Evolutionary conservation across 2,113 vertebrate species (phyloP).

Genomic region (Solea solea): DNA sequence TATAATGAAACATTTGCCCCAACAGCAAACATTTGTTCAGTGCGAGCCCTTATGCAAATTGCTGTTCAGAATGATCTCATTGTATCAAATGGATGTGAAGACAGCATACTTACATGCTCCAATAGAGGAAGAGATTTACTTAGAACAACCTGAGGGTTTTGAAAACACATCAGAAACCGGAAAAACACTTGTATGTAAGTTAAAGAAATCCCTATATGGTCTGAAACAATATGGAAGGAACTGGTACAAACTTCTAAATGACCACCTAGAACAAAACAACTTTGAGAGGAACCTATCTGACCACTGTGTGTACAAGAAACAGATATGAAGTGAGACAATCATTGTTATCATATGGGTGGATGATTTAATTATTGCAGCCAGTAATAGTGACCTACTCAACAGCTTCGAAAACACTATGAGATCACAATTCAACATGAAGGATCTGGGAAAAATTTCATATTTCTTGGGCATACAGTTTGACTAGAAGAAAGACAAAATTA

Average conservation of each 20-base stretch:
- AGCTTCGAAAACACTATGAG: neutral
- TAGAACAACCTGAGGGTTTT: neutral
- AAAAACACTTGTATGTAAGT: neutral
- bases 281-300: neutral
- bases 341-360: neutral
- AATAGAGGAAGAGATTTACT: neutral
- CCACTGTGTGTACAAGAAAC: neutral
- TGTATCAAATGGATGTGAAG: constrained; percentile 10
- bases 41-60: neutral
- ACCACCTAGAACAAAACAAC: neutral
- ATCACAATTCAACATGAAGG: neutral
- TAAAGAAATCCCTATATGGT: neutral
- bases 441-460: neutral
- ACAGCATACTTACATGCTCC: neutral
- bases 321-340: neutral
- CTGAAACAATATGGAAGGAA: constrained; percentile 6
- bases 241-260: neutral
- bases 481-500: neutral
- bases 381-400: neutral
- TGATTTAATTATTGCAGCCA: neutral
- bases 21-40: neutral
- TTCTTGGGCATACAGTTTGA: neutral
- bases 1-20: neutral
- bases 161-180: neutral
- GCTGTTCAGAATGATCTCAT: neutral